Base-by-base conservation (phyloP, 2,888 invertebrate species). In the Scaptomyza caliginosa region DNA sequence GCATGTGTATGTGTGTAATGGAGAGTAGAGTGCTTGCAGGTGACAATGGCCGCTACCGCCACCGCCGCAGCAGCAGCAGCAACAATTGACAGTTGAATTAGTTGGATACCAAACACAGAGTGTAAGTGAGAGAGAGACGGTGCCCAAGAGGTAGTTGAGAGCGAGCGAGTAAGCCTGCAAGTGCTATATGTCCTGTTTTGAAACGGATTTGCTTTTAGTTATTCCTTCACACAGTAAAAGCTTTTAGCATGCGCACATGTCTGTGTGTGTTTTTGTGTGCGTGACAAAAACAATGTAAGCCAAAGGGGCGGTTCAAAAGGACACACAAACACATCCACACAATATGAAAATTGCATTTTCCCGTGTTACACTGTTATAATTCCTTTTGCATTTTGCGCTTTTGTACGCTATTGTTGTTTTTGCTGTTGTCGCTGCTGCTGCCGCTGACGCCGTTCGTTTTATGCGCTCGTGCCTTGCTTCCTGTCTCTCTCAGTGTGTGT, bases 271-370 rank as follows among this genome's bases (percentile, higher is more conserved):
- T 34, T 40, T 32, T 26, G 59, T 58, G 28, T 51, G 40, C 42
- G 45, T 48, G 36, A 39, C 34, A 48, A 78, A 82, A 55, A 79
- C 71, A 79, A 76, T 71, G 81, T 73, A 60, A 65, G 57, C 48
- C 50, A 51, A 65, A 52, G 24, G 26, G 57, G 54, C 57, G 55
- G 67, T 70, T 68, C 59, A 77, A 70, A 75, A 63, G 67, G 52
- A 75, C 69, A 67, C 49, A 51, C 51, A 56, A 54, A 83, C 32
- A 32, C 32, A 72, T 60, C 64, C 49, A 51, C 45, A 52, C 62
- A 83, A 72, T 73, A 76, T 63, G 71, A 77, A 77, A 85, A 81
- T 81, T 87, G 86, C 82, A 87, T 85, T 86, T 81, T 81, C 71
- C 73, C 85, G 70, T 62, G 63, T n/a, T n/a, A n/a, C 46, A 45